Percentiles rank a stretch among this genome's conserved stretches.
Conservation (phyloP, 1,140 invertebrate genomes). For the Brachionus asplanchnoidis region DNA sequence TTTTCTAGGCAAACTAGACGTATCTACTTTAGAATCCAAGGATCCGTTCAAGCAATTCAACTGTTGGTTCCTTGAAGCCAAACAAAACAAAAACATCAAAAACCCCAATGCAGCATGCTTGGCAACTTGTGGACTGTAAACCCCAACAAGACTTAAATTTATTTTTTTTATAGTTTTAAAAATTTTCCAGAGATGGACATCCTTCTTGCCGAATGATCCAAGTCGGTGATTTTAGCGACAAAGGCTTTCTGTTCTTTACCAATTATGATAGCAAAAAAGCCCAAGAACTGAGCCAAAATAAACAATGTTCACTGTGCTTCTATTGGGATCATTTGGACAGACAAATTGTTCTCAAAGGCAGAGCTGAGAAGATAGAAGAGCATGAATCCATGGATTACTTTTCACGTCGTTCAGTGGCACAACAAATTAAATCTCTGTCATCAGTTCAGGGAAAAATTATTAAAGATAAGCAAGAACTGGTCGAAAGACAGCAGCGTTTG, state of each 20-base stretch:
- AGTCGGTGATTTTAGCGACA: not conserved
- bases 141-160: not conserved
- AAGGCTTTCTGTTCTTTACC: conserved; percentile 25
- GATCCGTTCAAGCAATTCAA: not conserved
- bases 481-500: not conserved
- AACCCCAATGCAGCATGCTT: not conserved
- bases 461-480: conserved; percentile 14
- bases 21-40: not conserved
- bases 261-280: conserved; percentile 28
- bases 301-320: not conserved
- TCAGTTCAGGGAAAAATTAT: conserved; percentile 27
- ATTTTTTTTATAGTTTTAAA: not conserved
- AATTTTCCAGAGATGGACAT: not conserved
- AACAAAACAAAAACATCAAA: not conserved
- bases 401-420: not conserved
- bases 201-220: conserved; percentile 37
- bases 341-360: conserved; percentile 4
- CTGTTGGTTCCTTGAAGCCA: not conserved
- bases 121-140: not conserved
- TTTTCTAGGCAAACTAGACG: not conserved
- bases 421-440: not conserved
- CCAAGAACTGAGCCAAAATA: not conserved
- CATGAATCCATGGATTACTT: conserved; percentile 15
- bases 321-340: conserved; percentile 24
- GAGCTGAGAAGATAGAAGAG: not conserved